Conservation (phyloP, 2,797 vertebrate genomes). For the Neostethus bicornis region DNA sequence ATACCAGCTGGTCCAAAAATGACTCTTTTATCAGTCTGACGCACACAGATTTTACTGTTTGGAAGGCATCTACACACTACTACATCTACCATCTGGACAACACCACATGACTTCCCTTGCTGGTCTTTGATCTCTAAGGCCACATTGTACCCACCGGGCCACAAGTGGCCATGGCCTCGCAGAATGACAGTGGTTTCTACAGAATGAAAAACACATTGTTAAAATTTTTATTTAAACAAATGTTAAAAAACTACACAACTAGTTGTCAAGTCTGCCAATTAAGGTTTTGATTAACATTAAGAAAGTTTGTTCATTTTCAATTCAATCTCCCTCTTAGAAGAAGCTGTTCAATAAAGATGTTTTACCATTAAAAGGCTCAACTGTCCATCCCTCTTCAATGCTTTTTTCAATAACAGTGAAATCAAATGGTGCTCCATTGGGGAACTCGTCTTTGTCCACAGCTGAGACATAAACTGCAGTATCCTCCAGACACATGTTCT, state of each 20-base stretch:
- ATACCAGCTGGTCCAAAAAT: slow-evolving; percentile 65
- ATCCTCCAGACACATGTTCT: slow-evolving; percentile 77
- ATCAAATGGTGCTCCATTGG: slow-evolving; percentile 84
- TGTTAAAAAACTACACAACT: too few relatives aligned
- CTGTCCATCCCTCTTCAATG: slow-evolving; percentile 78
- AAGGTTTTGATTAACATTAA: neutral
- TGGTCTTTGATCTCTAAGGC: slow-evolving; percentile 69
- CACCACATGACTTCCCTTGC: slow-evolving; percentile 71
- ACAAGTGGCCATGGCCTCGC: slow-evolving; percentile 56
- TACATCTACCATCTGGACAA: slow-evolving; percentile 63
- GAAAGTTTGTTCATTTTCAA: too few relatives aligned
- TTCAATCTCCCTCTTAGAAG: too few relatives aligned
- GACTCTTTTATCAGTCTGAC: rapidly evolving
- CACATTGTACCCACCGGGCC: slow-evolving; percentile 75
- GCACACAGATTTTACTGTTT: slow-evolving; percentile 27
- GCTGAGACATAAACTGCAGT: slow-evolving; percentile 82
- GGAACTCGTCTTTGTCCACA: slow-evolving; percentile 79
- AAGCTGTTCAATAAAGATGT: neutral
- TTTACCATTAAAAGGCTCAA: slow-evolving; percentile 83
- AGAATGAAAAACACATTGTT: neutral
- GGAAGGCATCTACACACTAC: slow-evolving; percentile 69
- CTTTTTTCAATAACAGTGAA: slow-evolving; percentile 75
- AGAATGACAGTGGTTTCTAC: slow-evolving; percentile 74
- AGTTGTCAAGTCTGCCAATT: too few relatives aligned
- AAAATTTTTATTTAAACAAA: neutral